Evolutionary conservation across 2,797 vertebrate species (phyloP).

Genomic region (Dendrocincla tyrannina): DNA sequence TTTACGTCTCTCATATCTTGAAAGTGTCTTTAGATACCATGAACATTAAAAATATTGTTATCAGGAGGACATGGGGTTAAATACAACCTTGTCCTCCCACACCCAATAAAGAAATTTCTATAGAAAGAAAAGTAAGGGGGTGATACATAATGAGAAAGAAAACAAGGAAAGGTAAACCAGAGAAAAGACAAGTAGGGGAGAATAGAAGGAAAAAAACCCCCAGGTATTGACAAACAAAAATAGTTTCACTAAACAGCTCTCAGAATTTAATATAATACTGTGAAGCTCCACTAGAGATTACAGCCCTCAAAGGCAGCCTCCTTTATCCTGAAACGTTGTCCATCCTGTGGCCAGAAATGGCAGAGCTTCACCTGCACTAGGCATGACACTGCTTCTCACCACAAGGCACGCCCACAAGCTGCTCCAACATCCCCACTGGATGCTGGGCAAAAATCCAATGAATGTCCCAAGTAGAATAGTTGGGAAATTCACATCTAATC

Average conservation of each 20-base stretch:
- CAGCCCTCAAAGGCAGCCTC: background rate
- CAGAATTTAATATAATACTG: background rate
- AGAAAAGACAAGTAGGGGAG: no score
- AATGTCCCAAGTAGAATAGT: background rate
- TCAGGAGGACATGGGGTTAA: no score
- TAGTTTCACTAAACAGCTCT: background rate
- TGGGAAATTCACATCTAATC: background rate
- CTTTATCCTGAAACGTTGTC: background rate
- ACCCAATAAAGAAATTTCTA: no score
- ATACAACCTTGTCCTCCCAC: no score
- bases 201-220: no score
- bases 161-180: no score
- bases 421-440: background rate
- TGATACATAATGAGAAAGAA: no score
- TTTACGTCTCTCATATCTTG: no score
- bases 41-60: no score
- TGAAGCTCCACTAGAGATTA: background rate
- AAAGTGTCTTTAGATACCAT: no score
- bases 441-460: background rate
- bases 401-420: accelerated
- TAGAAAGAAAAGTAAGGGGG: no score
- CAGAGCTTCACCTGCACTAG: background rate
- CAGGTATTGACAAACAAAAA: no score
- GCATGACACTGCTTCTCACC: accelerated
- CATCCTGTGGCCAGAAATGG: background rate